These are phyloP conservation scores for Halichoerus grypus DNA, from an alignment of 2,113 vertebrate species.

Conservation along the genomic window DNA sequence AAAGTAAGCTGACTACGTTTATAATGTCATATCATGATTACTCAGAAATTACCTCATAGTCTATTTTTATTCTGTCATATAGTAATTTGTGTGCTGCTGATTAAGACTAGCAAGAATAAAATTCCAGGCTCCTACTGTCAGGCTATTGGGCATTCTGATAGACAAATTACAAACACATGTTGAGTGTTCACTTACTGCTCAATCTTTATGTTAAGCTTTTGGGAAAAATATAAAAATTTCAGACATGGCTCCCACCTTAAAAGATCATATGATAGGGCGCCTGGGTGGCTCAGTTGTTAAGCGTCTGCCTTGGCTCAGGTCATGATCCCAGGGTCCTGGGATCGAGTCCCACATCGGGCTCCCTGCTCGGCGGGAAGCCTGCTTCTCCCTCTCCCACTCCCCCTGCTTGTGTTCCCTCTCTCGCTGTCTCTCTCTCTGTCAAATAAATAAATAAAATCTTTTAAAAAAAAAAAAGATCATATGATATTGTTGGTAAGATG, in stretches of 20 bases:
- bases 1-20: constrained; percentile 39
- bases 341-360: too few relatives aligned
- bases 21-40: constrained; percentile 58
- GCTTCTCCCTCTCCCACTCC: too few relatives aligned
- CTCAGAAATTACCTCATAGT: constrained; percentile 34
- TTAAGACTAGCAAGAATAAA: constrained; percentile 49
- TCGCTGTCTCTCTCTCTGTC: too few relatives aligned
- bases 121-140: neutral
- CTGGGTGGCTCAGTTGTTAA: too few relatives aligned
- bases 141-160: neutral
- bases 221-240: neutral
- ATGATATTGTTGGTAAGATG: neutral
- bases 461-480: neutral
- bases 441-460: too few relatives aligned
- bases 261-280: neutral
- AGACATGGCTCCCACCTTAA: neutral
- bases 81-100: constrained; percentile 22
- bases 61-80: constrained; percentile 55
- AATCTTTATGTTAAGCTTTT: constrained; percentile 12
- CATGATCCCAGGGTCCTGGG: too few relatives aligned
- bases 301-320: too few relatives aligned
- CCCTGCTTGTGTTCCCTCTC: too few relatives aligned
- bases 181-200: neutral
- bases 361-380: too few relatives aligned
- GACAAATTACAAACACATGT: constrained; percentile 30